Base-by-base conservation (phyloP, 2,888 invertebrate species). In the Tinea pellionella region DNA sequence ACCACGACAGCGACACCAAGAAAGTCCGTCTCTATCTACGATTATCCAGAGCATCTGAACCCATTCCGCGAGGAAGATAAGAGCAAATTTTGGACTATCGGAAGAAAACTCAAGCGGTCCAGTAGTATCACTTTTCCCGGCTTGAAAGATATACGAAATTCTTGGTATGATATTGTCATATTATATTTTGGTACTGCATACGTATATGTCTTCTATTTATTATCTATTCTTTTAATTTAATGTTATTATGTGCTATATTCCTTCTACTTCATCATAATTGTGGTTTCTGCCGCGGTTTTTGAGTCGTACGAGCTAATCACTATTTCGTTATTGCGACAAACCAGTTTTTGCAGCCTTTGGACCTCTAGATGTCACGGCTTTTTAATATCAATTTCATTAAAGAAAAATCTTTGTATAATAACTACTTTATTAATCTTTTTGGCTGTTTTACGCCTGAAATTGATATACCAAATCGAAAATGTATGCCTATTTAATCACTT, bases 11-110 rank as follows among this genome's bases (percentile, higher is more conserved):
- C 85, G 63, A 77, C 73, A 64, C 71, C 83, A 61, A 84, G 89
- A 66, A 88, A 89, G 73, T 77, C 85, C 42, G 66, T 85, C 64
- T 91, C 92, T 58, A 89, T 92, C 67, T 88, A 91, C 73, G 90
- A 93, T 74, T 93, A 93, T 75, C 93, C 93, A 55, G 93, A 93
- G 70, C 92, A 93, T 74, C 83, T 93, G 64, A 93, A 93, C 78
- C 93, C 93, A 18, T 93, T 93, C 75, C 89, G 89, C 64, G 93
- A 93, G 67, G 92, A 91, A 60, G 90, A 90, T 64, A 89, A 90
- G 72, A 90, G 90, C 69, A 90, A 89, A 60, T 91, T 91, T 73
- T 91, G 90, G 90, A 89, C 89, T 16, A 77, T 90, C 24, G 88
- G 89, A 51, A 82, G 80, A 65, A 89, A 88, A 68, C 80, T 89